Evolutionary conservation across 2,113 vertebrate genomes (phyloP).

Genomic region (human): DNA sequence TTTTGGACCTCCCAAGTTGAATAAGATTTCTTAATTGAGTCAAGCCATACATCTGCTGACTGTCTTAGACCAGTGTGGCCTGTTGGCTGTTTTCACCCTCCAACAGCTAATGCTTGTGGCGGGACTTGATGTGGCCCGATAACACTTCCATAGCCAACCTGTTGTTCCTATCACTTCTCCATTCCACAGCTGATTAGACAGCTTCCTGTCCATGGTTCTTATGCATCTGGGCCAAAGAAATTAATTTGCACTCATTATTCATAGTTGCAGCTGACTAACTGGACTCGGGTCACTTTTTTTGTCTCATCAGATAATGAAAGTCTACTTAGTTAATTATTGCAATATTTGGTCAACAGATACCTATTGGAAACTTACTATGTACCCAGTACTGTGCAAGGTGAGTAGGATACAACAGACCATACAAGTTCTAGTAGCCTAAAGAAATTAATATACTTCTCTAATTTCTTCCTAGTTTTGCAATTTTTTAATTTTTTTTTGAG

Average conservation of each 20-base stretch:
- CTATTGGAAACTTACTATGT: background rate
- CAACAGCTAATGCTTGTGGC: background rate
- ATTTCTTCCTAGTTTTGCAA: slow-evolving; percentile 19
- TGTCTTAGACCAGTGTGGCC: background rate
- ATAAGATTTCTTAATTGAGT: slow-evolving; percentile 42
- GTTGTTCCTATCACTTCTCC: background rate
- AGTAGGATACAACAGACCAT: background rate
- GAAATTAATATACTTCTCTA: background rate
- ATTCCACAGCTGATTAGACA: slow-evolving; percentile 23
- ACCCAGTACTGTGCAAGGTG: background rate
- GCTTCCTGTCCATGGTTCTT: background rate
- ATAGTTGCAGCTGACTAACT: slow-evolving; percentile 49
- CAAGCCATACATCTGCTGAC: slow-evolving; percentile 2
- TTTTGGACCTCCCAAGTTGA: slow-evolving; percentile 18
- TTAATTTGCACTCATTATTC: slow-evolving; percentile 44
- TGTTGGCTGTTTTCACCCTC: background rate
- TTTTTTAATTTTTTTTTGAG: background rate
- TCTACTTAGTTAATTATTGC: slow-evolving; percentile 30
- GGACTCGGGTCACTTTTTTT: slow-evolving; percentile 32
- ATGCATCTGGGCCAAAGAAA: slow-evolving; percentile 11
- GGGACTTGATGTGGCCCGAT: background rate
- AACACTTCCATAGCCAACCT: background rate
- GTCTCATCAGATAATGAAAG: slow-evolving; percentile 26
- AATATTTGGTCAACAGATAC: slow-evolving; percentile 9
- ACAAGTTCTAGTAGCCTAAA: background rate